Evolutionary conservation across 2,888 invertebrate species (phyloP), one percentile per base, ranked within the genome.

Genomic region (Emesis russula): DNA sequence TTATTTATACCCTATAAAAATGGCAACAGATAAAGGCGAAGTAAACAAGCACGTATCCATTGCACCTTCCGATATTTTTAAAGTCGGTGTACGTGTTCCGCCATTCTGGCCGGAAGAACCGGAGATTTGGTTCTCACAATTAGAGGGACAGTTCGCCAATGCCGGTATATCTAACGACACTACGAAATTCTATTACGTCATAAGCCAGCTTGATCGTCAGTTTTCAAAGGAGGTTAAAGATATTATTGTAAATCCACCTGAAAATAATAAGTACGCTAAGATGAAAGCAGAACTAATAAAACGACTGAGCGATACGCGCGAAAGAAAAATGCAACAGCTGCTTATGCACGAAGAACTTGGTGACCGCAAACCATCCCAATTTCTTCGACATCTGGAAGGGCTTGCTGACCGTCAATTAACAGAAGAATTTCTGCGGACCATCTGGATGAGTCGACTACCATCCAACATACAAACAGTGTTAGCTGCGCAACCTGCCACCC

Each of bases 151-250:
- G 11, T 66, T 66, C 11, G 66, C 31, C 7, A 66, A 66, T 11
- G 66, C 66, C 3, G 66, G 66, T 0, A 66, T 66, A 66, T 66
- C 66, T 9, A 96, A 96, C 96, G 93, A 9, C 78, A 83, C 9
- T 7, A 68, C 66, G 0, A 68, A 68, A 31, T 25, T 68, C 5
- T 68, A 68, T 13, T 31, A 68, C 13, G 66, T 31, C 33, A 33
- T 33, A 11, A 68, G 66, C 15, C 33, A 68, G 18, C 66, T 68
- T 4, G 66, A 68, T 33, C 25, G 66, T 0, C 66, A 68, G 13
- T 33, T 31, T 15, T 68, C 15, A 36, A 68, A 68, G 11, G 33
- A 68, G 33, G 15, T 36, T 6, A 68, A 68, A 15, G 68, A 68
- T 1, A 68, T 36, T 3, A 33, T 68, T 68, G 6, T 68, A 5